Percentiles rank a stretch among this genome's conserved stretches.
Conservation (phyloP, 2,113 vertebrate genomes). For the Microtus richardsoni region DNA sequence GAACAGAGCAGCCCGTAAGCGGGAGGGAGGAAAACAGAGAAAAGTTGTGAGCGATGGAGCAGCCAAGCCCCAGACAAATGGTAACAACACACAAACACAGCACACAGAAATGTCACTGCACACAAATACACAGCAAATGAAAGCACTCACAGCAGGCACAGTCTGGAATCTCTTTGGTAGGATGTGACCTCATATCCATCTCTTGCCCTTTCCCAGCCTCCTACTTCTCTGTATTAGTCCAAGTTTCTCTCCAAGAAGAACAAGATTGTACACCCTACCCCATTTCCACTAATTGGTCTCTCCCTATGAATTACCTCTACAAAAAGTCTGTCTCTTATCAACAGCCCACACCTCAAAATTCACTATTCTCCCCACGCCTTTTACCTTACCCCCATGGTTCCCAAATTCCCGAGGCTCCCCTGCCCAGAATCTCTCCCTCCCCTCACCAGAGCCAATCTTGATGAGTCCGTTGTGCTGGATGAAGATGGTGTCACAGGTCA, state of each 20-base stretch:
- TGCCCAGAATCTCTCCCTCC: constrained; percentile 82
- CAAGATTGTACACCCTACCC: constrained; percentile 17
- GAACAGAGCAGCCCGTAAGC: constrained; percentile 91
- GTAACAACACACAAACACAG: constrained; percentile 73
- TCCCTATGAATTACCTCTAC: constrained; percentile 32
- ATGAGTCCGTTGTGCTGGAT: constrained; percentile 99
- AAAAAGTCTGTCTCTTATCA: constrained; percentile 38
- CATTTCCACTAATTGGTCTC: constrained; percentile 28
- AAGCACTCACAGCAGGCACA: constrained; percentile 79
- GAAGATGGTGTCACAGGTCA: constrained; percentile 99
- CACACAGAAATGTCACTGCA: constrained; percentile 77
- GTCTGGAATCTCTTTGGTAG: constrained; percentile 69
- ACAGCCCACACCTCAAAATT: constrained; percentile 47
- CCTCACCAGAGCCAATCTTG: constrained; percentile 98
- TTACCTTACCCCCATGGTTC: constrained; percentile 78
- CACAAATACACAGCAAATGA: constrained; percentile 77
- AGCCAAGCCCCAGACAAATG: constrained; percentile 86
- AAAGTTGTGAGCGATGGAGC: constrained; percentile 88
- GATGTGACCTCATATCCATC: constrained; percentile 50
- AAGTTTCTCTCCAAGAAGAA: constrained; percentile 39
- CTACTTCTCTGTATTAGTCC: constrained; percentile 39
- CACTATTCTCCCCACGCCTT: constrained; percentile 56
- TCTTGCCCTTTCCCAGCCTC: constrained; percentile 59
- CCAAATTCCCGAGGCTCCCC: constrained; percentile 81
- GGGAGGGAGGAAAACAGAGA: constrained; percentile 90